Evolutionary conservation across 2,113 vertebrate genomes (phyloP).

Genomic region (Pimephales promelas): DNA sequence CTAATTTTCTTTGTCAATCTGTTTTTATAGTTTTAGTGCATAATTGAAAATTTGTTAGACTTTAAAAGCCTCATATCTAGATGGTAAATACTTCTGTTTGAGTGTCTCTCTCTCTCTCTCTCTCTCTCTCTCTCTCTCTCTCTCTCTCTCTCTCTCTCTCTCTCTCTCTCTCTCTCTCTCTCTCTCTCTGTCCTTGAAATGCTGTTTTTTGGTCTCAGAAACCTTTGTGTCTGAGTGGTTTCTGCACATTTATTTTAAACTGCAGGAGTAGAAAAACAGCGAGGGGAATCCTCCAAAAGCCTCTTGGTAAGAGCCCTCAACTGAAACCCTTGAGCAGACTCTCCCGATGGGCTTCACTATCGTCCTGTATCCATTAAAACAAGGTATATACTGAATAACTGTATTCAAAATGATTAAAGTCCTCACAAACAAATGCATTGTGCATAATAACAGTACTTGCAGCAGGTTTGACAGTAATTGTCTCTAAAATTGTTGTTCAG

Average conservation of each 20-base stretch:
- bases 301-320: not conserved
- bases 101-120: not conserved
- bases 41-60: not conserved
- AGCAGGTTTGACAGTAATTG: not conserved
- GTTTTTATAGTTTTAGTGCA: not conserved
- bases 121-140: not conserved
- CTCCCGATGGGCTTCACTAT: not conserved
- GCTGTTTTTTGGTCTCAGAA: constrained; percentile 6
- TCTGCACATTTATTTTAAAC: constrained; percentile 10
- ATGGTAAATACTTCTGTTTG: not conserved
- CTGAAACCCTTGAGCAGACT: not conserved
- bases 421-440: not conserved
- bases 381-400: not conserved
- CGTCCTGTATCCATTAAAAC: not conserved
- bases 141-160: not conserved
- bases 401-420: not conserved
- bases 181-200: not conserved
- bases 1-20: not conserved
- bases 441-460: not conserved
- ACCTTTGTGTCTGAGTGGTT: not conserved
- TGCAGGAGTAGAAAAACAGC: not conserved
- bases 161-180: not conserved
- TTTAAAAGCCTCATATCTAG: not conserved
- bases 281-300: not conserved
- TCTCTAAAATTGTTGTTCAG: not conserved